These are phyloP conservation scores for Sanderia malayensis DNA, from an alignment of 30 jellyfish, hydroid and myxozoan genomes.

Conservation along the genomic window DNA sequence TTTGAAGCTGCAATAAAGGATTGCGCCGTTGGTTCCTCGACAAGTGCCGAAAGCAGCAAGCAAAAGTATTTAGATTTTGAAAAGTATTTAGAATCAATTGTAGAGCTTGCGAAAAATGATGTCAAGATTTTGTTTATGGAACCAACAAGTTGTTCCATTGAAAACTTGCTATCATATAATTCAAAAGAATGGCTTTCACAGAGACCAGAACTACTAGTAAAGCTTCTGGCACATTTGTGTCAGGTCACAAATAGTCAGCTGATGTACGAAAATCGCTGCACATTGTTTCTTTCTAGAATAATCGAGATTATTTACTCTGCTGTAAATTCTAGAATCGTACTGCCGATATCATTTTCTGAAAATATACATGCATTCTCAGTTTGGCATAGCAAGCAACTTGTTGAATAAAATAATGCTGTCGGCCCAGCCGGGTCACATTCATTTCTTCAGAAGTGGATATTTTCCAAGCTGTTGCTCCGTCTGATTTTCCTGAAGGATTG, in stretches of 20 bases:
- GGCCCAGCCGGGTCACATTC: constrained; percentile 38
- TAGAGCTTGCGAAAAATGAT: no score
- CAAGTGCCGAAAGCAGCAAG: no score
- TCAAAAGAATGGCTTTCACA: constrained; percentile 6
- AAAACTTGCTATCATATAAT: not conserved
- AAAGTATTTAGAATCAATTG: no score
- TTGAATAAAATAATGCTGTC: not conserved
- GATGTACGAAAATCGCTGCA: not conserved
- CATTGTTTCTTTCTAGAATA: not conserved
- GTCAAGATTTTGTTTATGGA: no score
- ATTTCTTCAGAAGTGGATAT: constrained; percentile 13
- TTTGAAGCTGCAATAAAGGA: no score
- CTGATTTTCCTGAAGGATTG: constrained; percentile 16
- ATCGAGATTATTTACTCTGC: constrained; percentile 14
- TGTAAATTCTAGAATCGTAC: not conserved
- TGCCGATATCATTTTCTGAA: constrained; percentile 17
- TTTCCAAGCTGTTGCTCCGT: constrained; percentile 9
- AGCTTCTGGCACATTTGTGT: not conserved
- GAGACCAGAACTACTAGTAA: constrained; percentile 14
- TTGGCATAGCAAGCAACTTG: constrained; percentile 12
- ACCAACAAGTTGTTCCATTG: not conserved
- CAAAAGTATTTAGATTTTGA: no score
- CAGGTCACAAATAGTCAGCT: not conserved
- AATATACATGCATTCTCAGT: not conserved
- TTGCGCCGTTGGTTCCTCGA: no score